phyloP scores from a whole-genome alignment of 2,888 invertebrate species.

The Saturnia pavonia region DNA sequence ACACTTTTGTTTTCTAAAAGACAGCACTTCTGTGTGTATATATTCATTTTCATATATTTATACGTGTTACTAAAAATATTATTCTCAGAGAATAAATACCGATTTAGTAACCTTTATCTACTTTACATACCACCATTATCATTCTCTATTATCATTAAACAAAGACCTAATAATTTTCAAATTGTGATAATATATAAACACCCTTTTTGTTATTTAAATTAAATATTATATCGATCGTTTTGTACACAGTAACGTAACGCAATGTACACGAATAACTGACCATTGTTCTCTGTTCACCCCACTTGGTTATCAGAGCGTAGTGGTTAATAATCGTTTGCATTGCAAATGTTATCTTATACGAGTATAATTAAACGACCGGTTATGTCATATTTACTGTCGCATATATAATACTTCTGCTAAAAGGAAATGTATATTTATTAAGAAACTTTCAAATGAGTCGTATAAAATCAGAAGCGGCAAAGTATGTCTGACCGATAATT shows the following conservation, averaged over 20 bases:
- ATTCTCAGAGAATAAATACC: no score
- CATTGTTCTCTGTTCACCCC: conserved; percentile 47
- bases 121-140: no score
- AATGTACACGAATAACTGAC: conserved; percentile 33
- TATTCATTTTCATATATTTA: no score
- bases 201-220: background rate
- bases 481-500: no score
- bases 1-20: no score
- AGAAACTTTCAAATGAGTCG: no score
- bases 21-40: no score
- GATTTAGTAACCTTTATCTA: no score
- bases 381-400: background rate
- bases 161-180: no score
- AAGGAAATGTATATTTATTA: background rate
- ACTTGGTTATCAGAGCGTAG: conserved; percentile 51
- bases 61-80: no score
- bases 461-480: no score
- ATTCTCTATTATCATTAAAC: no score
- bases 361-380: background rate
- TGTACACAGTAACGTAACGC: conserved; percentile 1
- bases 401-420: background rate
- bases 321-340: conserved; percentile 31
- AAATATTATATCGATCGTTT: background rate
- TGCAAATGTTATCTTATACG: background rate
- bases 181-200: background rate